Percentiles rank a stretch among this genome's conserved stretches.
Evolutionary conservation across 1,140 invertebrate species (phyloP).

Genomic region (Tetramorium parvispinum): DNA sequence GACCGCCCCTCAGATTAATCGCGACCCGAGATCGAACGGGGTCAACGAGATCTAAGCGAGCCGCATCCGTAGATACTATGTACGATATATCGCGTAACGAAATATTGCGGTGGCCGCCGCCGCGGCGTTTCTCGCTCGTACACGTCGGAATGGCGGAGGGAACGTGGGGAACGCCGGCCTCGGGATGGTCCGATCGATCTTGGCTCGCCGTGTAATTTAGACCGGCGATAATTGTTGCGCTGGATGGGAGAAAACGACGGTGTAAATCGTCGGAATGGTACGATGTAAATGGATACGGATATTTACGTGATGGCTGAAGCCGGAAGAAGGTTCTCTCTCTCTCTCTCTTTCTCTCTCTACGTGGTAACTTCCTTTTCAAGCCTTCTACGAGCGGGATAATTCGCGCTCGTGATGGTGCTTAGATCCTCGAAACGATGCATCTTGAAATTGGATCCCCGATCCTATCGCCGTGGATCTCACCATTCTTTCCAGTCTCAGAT

Average conservation of each 20-base stretch:
- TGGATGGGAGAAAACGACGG: slow-evolving; percentile 51
- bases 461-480: background rate
- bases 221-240: slow-evolving; percentile 56
- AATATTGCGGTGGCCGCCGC: background rate
- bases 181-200: slow-evolving; percentile 44
- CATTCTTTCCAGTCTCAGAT: background rate
- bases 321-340: slow-evolving; percentile 21
- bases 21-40: slow-evolving; percentile 32
- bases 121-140: background rate
- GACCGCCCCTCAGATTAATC: slow-evolving; percentile 19
- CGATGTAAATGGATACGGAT: slow-evolving; percentile 62
- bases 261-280: slow-evolving; percentile 57
- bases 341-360: background rate
- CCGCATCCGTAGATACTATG: slow-evolving; percentile 31
- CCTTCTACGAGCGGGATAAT: slow-evolving; percentile 32
- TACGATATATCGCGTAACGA: slow-evolving; percentile 31
- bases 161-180: background rate
- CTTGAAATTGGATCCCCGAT: slow-evolving; percentile 22
- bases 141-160: background rate
- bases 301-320: slow-evolving; percentile 43
- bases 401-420: background rate
- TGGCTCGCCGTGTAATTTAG: slow-evolving; percentile 53
- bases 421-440: background rate
- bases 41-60: slow-evolving; percentile 46
- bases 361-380: slow-evolving; percentile 42